These are phyloP conservation scores for Coreius guichenoti DNA, from an alignment of 2,797 vertebrate genomes.

Conservation along the genomic window DNA sequence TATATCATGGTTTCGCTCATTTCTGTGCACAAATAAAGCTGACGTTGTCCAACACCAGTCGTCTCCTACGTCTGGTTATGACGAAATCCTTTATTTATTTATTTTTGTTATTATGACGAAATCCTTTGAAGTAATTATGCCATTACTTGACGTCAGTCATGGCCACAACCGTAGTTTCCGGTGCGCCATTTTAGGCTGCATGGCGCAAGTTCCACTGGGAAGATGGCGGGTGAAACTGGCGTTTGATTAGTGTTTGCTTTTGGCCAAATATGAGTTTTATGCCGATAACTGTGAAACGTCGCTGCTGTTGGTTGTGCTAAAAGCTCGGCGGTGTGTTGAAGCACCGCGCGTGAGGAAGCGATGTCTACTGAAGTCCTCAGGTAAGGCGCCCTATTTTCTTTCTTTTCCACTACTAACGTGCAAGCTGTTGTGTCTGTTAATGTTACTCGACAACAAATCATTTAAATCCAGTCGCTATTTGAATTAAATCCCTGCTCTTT, in stretches of 20 bases:
- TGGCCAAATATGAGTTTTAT: not conserved
- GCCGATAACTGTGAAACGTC: not conserved
- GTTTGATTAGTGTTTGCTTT: not conserved
- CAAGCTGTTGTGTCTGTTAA: not conserved
- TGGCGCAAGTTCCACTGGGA: conserved; percentile 54
- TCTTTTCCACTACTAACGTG: not conserved
- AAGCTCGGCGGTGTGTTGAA: not conserved
- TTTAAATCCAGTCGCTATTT: not conserved
- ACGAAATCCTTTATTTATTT: not conserved
- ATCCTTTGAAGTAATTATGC: not conserved
- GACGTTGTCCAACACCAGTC: not conserved
- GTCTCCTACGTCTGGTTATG: not conserved
- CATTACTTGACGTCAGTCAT: not conserved
- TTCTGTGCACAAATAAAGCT: conserved; percentile 14
- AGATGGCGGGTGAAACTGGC: conserved; percentile 57
- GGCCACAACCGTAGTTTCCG: conserved; percentile 26
- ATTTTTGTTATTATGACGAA: not conserved
- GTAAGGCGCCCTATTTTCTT: conserved; percentile 39
- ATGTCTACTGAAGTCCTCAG: conserved; percentile 64
- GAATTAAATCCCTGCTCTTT: not conserved
- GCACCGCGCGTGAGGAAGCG: conserved; percentile 1
- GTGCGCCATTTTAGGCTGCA: conserved; percentile 62
- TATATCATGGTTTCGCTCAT: not conserved
- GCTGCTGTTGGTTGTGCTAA: not conserved
- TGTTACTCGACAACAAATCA: no score